These are phyloP conservation scores for Bradypodion pumilum DNA, from an alignment of 2,797 vertebrate species.

Conservation along the genomic window DNA sequence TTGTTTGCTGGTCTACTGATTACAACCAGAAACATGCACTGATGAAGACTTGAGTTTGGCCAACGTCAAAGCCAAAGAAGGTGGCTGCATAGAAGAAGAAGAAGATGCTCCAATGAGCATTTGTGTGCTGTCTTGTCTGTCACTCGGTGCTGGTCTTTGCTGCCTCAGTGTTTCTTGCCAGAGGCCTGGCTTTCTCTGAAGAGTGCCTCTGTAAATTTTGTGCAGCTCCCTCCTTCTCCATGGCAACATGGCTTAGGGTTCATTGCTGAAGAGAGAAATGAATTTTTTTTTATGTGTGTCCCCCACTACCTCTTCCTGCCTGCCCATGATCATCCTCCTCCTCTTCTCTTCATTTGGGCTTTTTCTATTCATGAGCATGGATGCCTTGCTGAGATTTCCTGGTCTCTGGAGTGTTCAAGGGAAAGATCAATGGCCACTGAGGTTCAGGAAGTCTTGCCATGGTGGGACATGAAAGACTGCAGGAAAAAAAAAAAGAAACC, in stretches of 20 bases:
- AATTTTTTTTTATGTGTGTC: slow-evolving; percentile 29
- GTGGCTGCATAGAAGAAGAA: too few species aligned
- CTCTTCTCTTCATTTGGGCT: background rate
- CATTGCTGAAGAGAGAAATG: slow-evolving; percentile 76
- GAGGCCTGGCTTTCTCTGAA: slow-evolving; percentile 68
- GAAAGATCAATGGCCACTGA: background rate
- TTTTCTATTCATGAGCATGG: slow-evolving; percentile 16
- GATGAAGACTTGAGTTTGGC: too few species aligned
- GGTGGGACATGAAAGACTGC: background rate
- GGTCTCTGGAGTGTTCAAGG: background rate
- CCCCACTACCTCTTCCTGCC: background rate
- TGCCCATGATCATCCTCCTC: background rate
- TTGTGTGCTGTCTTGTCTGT: too few species aligned
- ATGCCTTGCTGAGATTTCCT: background rate
- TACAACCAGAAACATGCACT: too few species aligned
- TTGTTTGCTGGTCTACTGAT: too few species aligned
- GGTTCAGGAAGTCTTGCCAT: background rate
- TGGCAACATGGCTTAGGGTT: slow-evolving; percentile 84
- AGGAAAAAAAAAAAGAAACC: background rate
- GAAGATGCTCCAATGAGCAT: too few species aligned
- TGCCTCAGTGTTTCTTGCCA: background rate
- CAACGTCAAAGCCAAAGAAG: too few species aligned
- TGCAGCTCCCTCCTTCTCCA: slow-evolving; percentile 86
- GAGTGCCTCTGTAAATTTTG: slow-evolving; percentile 68
- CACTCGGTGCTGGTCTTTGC: too few species aligned